These are phyloP conservation scores for Pelodytes ibericus DNA, from an alignment of 2,797 vertebrate genomes.

Conservation along the genomic window DNA sequence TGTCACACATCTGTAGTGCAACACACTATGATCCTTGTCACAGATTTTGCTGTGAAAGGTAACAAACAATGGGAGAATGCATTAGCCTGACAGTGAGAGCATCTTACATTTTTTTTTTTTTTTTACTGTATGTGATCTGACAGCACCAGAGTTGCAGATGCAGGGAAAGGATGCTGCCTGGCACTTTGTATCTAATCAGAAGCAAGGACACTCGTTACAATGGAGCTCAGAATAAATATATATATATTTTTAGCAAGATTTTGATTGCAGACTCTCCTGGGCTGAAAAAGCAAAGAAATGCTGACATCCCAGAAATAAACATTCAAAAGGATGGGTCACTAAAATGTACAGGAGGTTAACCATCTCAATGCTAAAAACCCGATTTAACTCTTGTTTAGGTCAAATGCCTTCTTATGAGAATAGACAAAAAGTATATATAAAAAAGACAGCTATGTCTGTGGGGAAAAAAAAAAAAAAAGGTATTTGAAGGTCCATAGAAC, in stretches of 20 bases:
- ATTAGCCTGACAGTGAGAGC: constrained; percentile 11
- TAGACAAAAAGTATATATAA: too few relatives aligned
- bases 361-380: not conserved
- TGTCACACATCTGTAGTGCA: not conserved
- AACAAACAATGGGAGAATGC: constrained; percentile 24
- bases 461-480: too few relatives aligned
- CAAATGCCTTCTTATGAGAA: too few relatives aligned
- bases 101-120: not conserved
- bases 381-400: too few relatives aligned
- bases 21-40: constrained; percentile 2
- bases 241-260: not conserved
- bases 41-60: not conserved
- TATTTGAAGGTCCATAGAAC: too few relatives aligned
- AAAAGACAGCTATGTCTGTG: too few relatives aligned
- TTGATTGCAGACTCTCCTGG: constrained; percentile 21
- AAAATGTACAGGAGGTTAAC: not conserved
- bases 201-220: constrained; percentile 7
- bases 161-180: constrained; percentile 36
- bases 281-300: not conserved
- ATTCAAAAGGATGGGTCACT: not conserved
- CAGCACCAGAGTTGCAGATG: constrained; percentile 1
- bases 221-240: not conserved
- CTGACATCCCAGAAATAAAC: not conserved
- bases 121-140: constrained; percentile 22
- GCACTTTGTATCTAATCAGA: constrained; percentile 33